Evolutionary conservation across 2,113 vertebrate species (phyloP), one percentile per base, ranked within the genome.

Genomic region (Pteruthius melanotis): DNA sequence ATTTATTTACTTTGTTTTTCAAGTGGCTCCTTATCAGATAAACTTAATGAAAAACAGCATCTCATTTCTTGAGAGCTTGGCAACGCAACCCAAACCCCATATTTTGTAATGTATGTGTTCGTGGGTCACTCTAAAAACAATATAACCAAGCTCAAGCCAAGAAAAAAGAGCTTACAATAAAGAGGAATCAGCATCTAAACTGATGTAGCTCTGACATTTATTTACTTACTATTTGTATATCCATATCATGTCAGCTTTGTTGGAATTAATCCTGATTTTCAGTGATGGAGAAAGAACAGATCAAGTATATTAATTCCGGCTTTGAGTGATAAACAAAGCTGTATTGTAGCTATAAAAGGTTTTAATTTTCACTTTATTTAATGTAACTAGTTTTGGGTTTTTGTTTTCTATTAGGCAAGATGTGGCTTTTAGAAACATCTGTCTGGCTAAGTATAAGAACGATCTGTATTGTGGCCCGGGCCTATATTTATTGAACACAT

Each of bases 1-100:
- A 71, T 26, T 90, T 88, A 49, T 88, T 96, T 72, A 80, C 57
- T 93, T 86, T 42, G 18, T 52, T 92, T 94, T 91, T 90, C 89
- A 96, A 90, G 70, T 70, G 87, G 50, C 53, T 94, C 70, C 68
- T 69, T 19, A 28, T 96, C n/a, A 49, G 68, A 88, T 86, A 89
- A 68, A 84, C 15, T 39, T 94, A 2, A 50, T 71, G 87, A 88
- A 88, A 95, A 86, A 28, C 26, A 64, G 27, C 56, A 57, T 69
- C 28, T 95, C 26, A 23, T 92, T 93, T 94, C 72, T 83, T 56
- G 27, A 88, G 68, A 66, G 14, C 53, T 54, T 6, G 6, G 33
- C 65, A 54, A 53, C 27, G n/a, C 66, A 84, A 28, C 33, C 50
- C 30, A 31, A 60, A 54, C 40, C 53, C 18, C 1, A 0, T 30